These are phyloP conservation scores for Pterostichus niger DNA, from an alignment of 2,888 invertebrate species.

Conservation along the genomic window DNA sequence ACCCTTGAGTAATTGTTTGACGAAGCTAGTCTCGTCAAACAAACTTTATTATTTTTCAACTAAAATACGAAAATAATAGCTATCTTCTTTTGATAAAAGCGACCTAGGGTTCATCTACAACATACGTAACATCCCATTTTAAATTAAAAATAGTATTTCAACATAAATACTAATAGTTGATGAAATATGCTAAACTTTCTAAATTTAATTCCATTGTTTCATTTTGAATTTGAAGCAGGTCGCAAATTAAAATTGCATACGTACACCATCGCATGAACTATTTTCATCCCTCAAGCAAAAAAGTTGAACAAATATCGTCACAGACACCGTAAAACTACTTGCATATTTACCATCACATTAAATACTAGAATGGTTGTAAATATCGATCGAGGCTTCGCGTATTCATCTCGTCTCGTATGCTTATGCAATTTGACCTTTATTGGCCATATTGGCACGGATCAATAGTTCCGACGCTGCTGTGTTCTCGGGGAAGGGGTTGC, in stretches of 20 bases:
- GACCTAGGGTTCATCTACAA: no score
- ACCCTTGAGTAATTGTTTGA: no score
- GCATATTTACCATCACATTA: background rate
- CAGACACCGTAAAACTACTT: constrained; percentile 11
- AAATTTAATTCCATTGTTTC: no score
- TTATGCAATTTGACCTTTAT: constrained; percentile 47
- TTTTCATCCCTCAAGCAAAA: background rate
- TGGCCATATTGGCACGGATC: constrained; percentile 51
- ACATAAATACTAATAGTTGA: no score
- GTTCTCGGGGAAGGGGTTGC: background rate
- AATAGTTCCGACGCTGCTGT: constrained; percentile 4
- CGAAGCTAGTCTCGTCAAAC: no score
- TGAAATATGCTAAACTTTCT: no score
- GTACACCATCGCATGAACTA: background rate
- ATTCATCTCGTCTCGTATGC: constrained; percentile 26
- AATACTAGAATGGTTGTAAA: constrained; percentile 31
- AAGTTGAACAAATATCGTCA: constrained; percentile 8
- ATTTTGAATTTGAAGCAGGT: no score
- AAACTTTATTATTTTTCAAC: no score
- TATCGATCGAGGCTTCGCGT: constrained; percentile 14
- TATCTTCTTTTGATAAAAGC: no score
- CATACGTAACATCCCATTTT: no score
- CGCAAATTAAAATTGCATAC: background rate
- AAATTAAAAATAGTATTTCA: no score
- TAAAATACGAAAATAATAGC: no score